These are phyloP conservation scores for Tenthredo livida DNA, from an alignment of 2,888 invertebrate genomes.

Conservation along the genomic window DNA sequence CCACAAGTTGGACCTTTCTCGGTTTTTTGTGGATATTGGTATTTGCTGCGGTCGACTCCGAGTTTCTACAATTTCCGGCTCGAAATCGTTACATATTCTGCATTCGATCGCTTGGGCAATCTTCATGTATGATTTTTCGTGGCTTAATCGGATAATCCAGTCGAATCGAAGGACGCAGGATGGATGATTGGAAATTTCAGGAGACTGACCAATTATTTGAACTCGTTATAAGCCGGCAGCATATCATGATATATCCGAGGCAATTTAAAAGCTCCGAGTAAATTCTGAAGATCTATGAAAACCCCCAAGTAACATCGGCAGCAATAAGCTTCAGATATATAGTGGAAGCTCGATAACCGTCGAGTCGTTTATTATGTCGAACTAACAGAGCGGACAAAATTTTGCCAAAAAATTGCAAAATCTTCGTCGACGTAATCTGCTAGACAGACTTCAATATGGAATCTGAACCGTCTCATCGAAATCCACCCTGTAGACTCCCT, in stretches of 20 bases:
- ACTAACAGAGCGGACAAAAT: not conserved
- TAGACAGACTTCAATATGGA: not conserved
- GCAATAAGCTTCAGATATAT: not conserved
- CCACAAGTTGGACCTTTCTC: not conserved
- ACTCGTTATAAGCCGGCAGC: not conserved
- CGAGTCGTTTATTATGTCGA: not conserved
- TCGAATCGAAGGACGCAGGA: not conserved
- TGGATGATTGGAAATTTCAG: not conserved
- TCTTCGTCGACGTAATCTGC: conserved; percentile 1
- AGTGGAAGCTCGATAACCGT: not conserved
- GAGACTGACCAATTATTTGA: conserved; percentile 3
- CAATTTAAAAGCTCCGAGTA: not conserved
- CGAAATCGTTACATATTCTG: too few relatives aligned
- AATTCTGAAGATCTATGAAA: not conserved
- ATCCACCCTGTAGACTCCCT: not conserved
- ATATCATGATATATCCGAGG: not conserved
- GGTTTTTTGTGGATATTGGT: not conserved
- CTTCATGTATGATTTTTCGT: too few relatives aligned
- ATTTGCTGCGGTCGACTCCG: not conserved
- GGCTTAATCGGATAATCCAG: not conserved
- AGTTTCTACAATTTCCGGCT: not conserved
- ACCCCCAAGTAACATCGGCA: not conserved
- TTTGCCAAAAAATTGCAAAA: not conserved
- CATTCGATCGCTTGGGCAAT: too few relatives aligned
- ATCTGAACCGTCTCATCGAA: not conserved